Evolutionary conservation across 2,888 invertebrate species (phyloP).

Genomic region (Furcula furcula): DNA sequence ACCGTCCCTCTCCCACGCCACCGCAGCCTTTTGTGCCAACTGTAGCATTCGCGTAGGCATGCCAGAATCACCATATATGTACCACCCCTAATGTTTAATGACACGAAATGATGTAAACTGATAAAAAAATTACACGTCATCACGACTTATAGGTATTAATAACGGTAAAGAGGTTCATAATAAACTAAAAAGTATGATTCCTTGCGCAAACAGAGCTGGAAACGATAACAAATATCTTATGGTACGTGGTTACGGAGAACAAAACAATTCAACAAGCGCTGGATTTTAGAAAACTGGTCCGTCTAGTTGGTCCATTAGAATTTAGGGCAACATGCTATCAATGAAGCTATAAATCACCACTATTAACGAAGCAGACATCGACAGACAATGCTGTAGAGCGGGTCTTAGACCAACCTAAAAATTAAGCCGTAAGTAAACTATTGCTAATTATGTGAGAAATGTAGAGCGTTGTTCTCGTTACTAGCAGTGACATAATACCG

Average conservation of each 20-base stretch:
- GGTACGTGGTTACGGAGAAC: conserved; percentile 3
- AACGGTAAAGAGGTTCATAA: conserved; percentile 14
- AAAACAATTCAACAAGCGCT: conserved; percentile 14
- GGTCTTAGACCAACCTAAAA: conserved; percentile 35
- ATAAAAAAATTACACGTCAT: conserved; percentile 10
- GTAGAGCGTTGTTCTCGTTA: conserved; percentile 46
- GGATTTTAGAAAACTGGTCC: conserved; percentile 50
- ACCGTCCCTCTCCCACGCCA: conserved; percentile 59
- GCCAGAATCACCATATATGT: conserved; percentile 69
- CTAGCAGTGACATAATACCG: conserved; percentile 50
- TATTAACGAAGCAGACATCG: conserved; percentile 35
- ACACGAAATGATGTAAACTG: conserved; percentile 14
- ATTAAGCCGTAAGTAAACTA: conserved; percentile 35
- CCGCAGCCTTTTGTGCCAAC: conserved; percentile 47
- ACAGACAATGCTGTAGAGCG: conserved; percentile 28
- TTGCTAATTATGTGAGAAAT: conserved; percentile 51
- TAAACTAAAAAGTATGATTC: conserved; percentile 1
- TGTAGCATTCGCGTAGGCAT: conserved; percentile 62
- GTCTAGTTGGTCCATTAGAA: conserved; percentile 39
- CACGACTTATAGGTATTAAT: conserved; percentile 6
- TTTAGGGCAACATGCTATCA: conserved; percentile 48
- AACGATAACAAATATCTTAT: conserved; percentile 7
- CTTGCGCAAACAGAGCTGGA: conserved; percentile 2
- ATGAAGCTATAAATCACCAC: conserved; percentile 45
- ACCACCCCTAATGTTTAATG: conserved; percentile 45